Conservation (phyloP, 2,888 invertebrate species). For the Aleiodes leptofemur region DNA sequence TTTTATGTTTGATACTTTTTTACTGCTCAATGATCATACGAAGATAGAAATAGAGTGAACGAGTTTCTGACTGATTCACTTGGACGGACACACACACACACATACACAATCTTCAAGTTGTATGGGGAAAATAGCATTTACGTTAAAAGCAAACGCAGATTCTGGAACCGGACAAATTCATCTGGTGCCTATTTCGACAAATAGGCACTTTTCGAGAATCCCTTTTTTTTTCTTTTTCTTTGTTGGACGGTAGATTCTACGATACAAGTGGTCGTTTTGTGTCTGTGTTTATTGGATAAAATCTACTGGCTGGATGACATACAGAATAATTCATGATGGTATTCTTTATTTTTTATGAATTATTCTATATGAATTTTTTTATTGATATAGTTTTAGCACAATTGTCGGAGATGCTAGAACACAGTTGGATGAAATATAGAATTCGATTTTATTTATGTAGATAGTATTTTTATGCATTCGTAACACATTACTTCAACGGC, state of each 20-base stretch:
- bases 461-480: no score
- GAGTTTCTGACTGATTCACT: conserved; percentile 53
- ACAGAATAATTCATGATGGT: background rate
- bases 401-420: background rate
- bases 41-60: conserved; percentile 40
- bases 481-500: no score
- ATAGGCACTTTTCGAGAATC: background rate
- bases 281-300: no score
- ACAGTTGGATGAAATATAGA: no score
- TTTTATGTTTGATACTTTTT: no score
- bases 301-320: no score
- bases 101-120: conserved; percentile 45
- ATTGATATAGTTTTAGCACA: background rate
- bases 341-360: background rate
- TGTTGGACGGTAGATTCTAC: background rate
- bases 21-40: no score
- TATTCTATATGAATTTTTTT: background rate
- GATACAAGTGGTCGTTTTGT: background rate
- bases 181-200: conserved; percentile 34
- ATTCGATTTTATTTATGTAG: no score
- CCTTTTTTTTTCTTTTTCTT: background rate
- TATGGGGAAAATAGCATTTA: conserved; percentile 56
- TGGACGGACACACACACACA: background rate
- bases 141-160: conserved; percentile 63
- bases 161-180: conserved; percentile 56